These are phyloP conservation scores for Agriopis aurantiaria DNA, from an alignment of 2,888 invertebrate genomes.

Conservation along the genomic window DNA sequence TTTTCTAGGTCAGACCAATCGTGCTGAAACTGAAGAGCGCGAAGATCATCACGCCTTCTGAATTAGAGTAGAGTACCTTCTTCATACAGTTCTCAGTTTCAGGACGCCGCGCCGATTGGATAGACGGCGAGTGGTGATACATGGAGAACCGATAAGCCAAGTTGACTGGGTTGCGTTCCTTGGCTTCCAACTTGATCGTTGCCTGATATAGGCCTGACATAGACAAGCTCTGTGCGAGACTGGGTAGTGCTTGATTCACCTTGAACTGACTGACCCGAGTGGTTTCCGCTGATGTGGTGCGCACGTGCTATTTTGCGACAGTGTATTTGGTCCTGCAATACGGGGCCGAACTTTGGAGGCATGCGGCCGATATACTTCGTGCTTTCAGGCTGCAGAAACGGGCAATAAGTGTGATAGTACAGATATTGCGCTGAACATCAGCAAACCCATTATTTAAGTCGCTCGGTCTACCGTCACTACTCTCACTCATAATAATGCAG, in stretches of 20 bases:
- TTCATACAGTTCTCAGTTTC: not conserved
- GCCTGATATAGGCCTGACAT: not conserved
- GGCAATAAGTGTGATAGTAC: not conserved
- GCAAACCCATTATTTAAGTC: too few relatives aligned
- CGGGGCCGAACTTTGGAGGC: not conserved
- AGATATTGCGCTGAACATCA: not conserved
- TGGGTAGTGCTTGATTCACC: not conserved
- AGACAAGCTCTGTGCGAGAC: not conserved
- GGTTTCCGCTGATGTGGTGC: not conserved
- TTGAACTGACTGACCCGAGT: not conserved
- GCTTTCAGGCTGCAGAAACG: not conserved
- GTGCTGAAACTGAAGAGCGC: too few relatives aligned
- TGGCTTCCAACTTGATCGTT: not conserved
- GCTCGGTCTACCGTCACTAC: too few relatives aligned
- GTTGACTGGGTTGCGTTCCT: not conserved
- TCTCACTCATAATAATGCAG: too few relatives aligned
- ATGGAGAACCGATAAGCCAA: not conserved
- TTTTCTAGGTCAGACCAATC: too few relatives aligned
- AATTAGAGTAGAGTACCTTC: too few relatives aligned
- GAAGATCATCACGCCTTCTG: too few relatives aligned
- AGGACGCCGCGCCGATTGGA: not conserved
- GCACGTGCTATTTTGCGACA: not conserved
- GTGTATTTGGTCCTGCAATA: not conserved
- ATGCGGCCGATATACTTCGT: not conserved
- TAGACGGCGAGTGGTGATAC: not conserved